Evolutionary conservation across 2,888 invertebrate species (phyloP).

Genomic region (Drosophila aldrichi): DNA sequence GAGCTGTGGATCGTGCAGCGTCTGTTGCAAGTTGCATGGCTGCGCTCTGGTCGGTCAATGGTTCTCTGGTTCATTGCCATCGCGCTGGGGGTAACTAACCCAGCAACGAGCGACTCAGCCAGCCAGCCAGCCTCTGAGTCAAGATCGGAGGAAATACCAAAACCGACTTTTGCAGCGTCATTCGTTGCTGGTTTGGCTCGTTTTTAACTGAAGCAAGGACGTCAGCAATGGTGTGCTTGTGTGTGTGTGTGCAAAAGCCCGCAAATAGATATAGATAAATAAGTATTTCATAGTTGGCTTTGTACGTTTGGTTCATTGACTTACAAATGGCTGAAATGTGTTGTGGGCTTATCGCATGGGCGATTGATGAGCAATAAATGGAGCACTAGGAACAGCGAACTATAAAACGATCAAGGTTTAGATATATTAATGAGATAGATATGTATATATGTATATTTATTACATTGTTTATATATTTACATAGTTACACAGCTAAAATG

Average conservation of each 20-base stretch:
- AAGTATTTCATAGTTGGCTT: constrained; percentile 46
- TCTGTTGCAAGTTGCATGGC: constrained; percentile 69
- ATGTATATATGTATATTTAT: too few relatives aligned
- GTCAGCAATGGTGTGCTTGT: constrained; percentile 32
- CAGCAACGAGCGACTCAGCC: constrained; percentile 45
- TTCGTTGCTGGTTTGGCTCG: constrained; percentile 36
- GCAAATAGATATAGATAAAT: constrained; percentile 53
- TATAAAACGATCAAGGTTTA: constrained; percentile 7
- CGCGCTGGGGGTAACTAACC: constrained; percentile 85
- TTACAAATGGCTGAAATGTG: constrained; percentile 56
- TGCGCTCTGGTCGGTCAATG: constrained; percentile 83
- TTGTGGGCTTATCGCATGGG: constrained; percentile 16
- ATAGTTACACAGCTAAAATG: background rate
- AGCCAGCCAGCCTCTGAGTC: constrained; percentile 39
- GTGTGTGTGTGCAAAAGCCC: constrained; percentile 34
- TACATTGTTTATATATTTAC: background rate
- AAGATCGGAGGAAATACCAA: constrained; percentile 64
- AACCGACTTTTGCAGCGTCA: constrained; percentile 67
- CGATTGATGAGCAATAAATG: constrained; percentile 12
- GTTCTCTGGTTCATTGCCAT: constrained; percentile 86
- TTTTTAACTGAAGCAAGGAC: constrained; percentile 75
- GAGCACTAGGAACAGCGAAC: constrained; percentile 1
- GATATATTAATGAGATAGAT: background rate
- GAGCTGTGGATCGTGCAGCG: constrained; percentile 39
- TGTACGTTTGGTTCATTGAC: constrained; percentile 71